These are phyloP conservation scores for Ichneumoninae sp. DNA, from an alignment of 2,888 invertebrate genomes.

Conservation along the genomic window DNA sequence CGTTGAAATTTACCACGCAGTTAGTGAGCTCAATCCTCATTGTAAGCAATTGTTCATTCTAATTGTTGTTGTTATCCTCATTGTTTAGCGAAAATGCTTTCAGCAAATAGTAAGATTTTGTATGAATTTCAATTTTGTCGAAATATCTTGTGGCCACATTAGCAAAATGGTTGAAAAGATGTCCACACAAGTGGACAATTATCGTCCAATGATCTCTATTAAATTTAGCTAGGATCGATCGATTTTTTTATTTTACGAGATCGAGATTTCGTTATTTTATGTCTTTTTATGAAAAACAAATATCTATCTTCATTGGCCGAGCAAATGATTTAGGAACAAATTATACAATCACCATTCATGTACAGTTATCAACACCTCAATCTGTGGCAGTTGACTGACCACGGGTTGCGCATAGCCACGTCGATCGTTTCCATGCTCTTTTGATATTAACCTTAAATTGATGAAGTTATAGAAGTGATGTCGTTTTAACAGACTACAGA, in stretches of 20 bases:
- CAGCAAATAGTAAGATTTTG: neutral
- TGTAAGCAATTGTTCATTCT: neutral
- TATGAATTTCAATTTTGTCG: neutral
- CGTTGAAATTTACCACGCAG: no score
- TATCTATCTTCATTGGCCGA: no score
- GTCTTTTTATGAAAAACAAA: neutral
- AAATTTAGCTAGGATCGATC: neutral
- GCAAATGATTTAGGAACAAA: neutral
- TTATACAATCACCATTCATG: neutral
- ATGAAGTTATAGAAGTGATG: neutral
- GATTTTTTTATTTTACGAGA: neutral
- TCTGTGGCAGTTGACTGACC: neutral
- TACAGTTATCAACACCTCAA: neutral
- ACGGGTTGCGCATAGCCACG: neutral
- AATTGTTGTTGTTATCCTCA: neutral
- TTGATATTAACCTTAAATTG: neutral
- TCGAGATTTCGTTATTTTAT: neutral
- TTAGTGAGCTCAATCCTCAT: neutral
- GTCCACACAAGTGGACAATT: neutral
- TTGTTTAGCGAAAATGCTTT: neutral
- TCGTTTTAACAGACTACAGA: neutral
- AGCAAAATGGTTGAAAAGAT: neutral
- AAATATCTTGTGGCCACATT: neutral
- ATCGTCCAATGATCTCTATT: neutral
- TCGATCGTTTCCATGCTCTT: neutral